Percentiles rank a stretch among this genome's conserved stretches.
Conservation (phyloP, 2,113 vertebrate species). For the Eonycteris spelaea region DNA sequence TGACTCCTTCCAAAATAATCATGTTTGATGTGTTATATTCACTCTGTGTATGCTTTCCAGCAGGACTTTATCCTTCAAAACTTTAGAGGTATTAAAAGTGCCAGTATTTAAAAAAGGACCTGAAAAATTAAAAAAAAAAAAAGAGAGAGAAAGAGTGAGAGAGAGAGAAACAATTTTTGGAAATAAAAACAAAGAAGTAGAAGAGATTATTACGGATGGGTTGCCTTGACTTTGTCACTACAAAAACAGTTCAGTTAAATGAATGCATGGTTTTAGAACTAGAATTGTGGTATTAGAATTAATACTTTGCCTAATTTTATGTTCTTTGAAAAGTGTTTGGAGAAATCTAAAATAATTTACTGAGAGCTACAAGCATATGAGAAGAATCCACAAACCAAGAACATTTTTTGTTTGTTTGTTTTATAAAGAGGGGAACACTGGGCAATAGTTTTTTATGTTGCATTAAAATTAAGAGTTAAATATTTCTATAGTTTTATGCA, state of each 20-base stretch:
- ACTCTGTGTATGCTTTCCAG: not conserved
- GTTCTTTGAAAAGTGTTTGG: not conserved
- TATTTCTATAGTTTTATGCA: slow-evolving; percentile 59
- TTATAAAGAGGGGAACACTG: slow-evolving; percentile 51
- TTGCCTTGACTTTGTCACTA: not conserved
- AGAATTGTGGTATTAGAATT: not conserved
- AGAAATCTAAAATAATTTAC: slow-evolving; percentile 43
- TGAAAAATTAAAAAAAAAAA: not conserved
- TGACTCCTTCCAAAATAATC: not conserved
- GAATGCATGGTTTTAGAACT: not conserved
- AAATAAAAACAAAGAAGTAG: not conserved
- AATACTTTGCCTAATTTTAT: not conserved
- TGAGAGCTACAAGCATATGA: not conserved
- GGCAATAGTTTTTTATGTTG: slow-evolving; percentile 39
- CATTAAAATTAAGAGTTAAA: slow-evolving; percentile 45
- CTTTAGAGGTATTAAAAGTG: not conserved
- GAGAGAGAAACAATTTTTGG: not conserved
- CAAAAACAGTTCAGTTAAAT: not conserved
- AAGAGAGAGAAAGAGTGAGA: too few relatives aligned
- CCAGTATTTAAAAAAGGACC: not conserved
- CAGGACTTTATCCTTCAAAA: slow-evolving; percentile 25
- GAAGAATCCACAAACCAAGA: not conserved
- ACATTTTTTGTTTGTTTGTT: slow-evolving; percentile 56
- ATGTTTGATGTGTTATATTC: not conserved
- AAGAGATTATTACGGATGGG: not conserved